Base-by-base conservation (phyloP, 1,140 invertebrate genomes). In the Geopemphigus sp. region DNA sequence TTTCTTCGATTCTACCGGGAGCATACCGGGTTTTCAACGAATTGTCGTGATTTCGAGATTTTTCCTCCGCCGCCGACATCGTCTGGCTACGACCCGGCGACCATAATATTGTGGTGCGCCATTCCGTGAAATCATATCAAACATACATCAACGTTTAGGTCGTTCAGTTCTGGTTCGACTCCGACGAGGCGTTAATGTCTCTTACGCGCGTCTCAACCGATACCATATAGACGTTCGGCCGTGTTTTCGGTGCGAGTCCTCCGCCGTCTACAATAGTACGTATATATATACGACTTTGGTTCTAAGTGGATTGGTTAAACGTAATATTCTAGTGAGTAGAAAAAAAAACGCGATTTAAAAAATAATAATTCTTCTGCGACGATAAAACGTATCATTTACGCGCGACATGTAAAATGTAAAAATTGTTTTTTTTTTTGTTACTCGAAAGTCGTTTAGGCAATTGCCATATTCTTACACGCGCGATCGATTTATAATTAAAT, bases 171-270 rank as follows among this genome's bases (percentile, higher is more conserved):
- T 39, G 29, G 15, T 56, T 57, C 29, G n/a, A 74, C 54, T 57
- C 29, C 26, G 57, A 57, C 10, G 26, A 26, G 11, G 29, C 53
- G 54, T 74, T 56, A 59, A 74, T 22, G 72, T 74, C 29, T 74
- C 54, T 74, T 12, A 15, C 15, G n/a, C n/a, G n/a, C n/a, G n/a
- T n/a, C n/a, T n/a, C 19, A 4, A 64, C 19, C 19, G 17, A 64
- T 39, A 64, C n/a, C n/a, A n/a, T n/a, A n/a, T 5, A 47, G 12
- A 47, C 32, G 47, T 12, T 47, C 3, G 26, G 29, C 22, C 66
- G 24, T 54, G 26, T 73, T 73, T 10, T 53, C 45, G 17, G 24
- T 39, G 32, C n/a, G 4, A n/a, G 10, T 22, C 17, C 24, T 19
- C 24, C 14, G 29, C 29, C 14, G 14, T 61, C 26, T 5, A 26